Evolutionary conservation across 1,140 invertebrate species (phyloP), one percentile per base, ranked within the genome.

Genomic region (Halictus rubicundus): DNA sequence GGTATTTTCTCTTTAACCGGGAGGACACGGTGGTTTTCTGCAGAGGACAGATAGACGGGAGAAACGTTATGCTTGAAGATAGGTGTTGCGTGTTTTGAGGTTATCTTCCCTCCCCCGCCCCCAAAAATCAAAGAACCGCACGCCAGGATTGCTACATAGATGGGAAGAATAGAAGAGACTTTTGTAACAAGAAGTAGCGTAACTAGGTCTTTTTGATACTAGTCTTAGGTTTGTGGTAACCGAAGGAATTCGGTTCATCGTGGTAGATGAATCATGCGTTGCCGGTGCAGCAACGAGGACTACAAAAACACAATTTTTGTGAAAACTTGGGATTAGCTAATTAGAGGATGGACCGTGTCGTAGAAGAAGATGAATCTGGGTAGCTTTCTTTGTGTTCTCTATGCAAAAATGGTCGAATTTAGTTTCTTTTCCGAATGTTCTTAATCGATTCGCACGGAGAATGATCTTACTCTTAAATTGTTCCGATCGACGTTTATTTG

Each of bases 11-110:
- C 25, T 64, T 46, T 46, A 25, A 46, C 2, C 94, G 95, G 68
- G 94, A 95, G 79, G 96, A 87, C 96, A 96, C 88, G 96, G 32
- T 27, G 96, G 96, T n/a, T 96, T 96, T 87, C 96, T 96, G 61
- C 96, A 96, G 80, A 96, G 96, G 88, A 96, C 96, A 88, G 93
- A 96, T 87, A 96, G 14, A 92, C 92, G 92, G 90, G 37, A 64
- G 8, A 37, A 39, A 64, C 19, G 7, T n/a, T n/a, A n/a, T 57
- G 6, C 49, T 16, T 54, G 1, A 21, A 54, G 32, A 54, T 46
- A 46, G 14, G 49, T 16, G 49, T 6, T 6, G 14, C 49, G 19
- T 16, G 14, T 7, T 52, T 21, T 52, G 49, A 16, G 16, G 42
- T 42, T 14, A 42, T 60, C 60, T 4, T 65, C 68, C n/a, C n/a